These are phyloP conservation scores for Melierax canorus DNA, from an alignment of 2,113 vertebrate genomes.

Conservation along the genomic window DNA sequence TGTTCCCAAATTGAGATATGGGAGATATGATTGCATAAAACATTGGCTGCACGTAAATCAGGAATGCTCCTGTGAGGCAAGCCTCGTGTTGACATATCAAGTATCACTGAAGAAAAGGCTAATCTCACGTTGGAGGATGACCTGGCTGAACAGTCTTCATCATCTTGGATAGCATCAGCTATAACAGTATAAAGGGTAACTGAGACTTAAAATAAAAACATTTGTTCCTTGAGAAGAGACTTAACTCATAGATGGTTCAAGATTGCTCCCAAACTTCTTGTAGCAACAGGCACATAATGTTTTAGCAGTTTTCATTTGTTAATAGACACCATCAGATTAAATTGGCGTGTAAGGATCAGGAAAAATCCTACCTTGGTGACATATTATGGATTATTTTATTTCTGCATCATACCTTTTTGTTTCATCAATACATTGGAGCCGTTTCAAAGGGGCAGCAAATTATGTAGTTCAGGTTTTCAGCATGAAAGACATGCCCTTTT, in stretches of 20 bases:
- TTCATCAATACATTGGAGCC: neutral
- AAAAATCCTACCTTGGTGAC: neutral
- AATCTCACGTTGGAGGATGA: neutral
- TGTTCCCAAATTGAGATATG: neutral
- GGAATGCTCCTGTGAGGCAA: neutral
- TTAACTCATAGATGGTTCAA: neutral
- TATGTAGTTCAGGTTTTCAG: neutral
- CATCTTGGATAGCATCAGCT: neutral
- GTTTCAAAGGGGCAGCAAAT: neutral
- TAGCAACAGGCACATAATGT: neutral
- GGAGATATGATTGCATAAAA: neutral
- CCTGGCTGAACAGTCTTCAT: neutral
- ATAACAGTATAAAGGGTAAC: neutral
- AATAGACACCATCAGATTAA: neutral
- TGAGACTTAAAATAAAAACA: neutral
- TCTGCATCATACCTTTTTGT: neutral
- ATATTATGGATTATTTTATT: neutral
- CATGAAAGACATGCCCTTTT: neutral
- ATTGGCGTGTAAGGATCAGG: neutral
- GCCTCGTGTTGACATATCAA: neutral
- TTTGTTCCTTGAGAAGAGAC: neutral
- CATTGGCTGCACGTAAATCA: neutral
- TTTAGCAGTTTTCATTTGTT: neutral
- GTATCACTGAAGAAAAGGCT: neutral
- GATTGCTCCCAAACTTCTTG: neutral